Evolutionary conservation across 2,797 vertebrate species (phyloP).

Genomic region (Enteromius anoplus): DNA sequence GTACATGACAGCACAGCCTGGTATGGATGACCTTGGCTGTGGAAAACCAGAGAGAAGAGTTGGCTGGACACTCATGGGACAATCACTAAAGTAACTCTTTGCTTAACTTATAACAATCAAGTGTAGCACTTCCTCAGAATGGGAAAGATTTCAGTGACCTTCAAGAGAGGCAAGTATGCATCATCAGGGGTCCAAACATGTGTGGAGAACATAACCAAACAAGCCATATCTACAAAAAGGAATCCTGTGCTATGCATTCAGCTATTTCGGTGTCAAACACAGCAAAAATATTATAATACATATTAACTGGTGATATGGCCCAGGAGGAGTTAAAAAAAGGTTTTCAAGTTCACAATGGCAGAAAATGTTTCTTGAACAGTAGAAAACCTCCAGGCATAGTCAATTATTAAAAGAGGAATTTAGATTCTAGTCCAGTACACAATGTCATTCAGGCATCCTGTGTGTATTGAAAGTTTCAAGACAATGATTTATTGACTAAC

Average conservation of each 20-base stretch:
- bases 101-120: constrained; percentile 2
- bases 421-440: not conserved
- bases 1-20: constrained; percentile 56
- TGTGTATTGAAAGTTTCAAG: not conserved
- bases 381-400: not conserved
- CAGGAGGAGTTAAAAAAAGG: not conserved
- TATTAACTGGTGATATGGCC: not conserved
- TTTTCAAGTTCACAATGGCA: not conserved
- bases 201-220: too few species aligned
- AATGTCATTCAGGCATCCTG: not conserved
- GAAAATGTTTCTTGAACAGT: not conserved
- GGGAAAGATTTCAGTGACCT: not conserved
- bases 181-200: not conserved
- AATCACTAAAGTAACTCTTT: constrained; percentile 17
- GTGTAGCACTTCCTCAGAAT: not conserved
- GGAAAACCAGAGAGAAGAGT: constrained; percentile 24
- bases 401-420: not conserved
- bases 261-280: not conserved
- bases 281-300: too few species aligned
- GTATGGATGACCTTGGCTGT: constrained; percentile 67
- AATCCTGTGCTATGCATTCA: too few species aligned
- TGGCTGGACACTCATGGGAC: not conserved
- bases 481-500: not conserved
- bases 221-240: too few species aligned
- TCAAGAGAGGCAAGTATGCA: not conserved